Evolutionary conservation across 2,113 vertebrate species (phyloP), one percentile per base, ranked within the genome.

Genomic region (Heloderma charlesbogerti): DNA sequence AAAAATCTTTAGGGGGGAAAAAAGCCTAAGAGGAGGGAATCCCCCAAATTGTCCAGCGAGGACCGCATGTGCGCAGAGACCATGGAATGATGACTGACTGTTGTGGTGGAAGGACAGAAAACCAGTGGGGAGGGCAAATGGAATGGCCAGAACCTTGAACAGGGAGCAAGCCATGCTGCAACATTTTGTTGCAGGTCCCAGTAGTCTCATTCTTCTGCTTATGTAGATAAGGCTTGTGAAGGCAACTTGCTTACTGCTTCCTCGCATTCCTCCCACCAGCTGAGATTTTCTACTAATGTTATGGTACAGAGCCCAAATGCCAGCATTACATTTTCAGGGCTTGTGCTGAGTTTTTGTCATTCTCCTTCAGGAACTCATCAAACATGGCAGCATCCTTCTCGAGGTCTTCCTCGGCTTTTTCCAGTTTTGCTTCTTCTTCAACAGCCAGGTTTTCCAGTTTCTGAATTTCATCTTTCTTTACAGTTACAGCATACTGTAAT

Each of bases 301-400:
- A 87, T 5, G 86, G 34, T 37, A 60, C 7, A 8, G 0, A 0
- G 0, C 51, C 84, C 51, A 54, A 66, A n/a, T 25, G 6, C 27
- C 16, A 57, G 91, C 82, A 89, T 97, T 97, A 99, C 99, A 93
- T 95, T 93, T 95, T 97, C 91, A 98, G 93, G 74, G 98, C 98
- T 95, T 98, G 98, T 84, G 98, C 89, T 0, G 97, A 97, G 72
- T 96, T 98, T 93, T 96, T 97, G 69, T 98, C 97, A 1, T 98
- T 98, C 87, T 99, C 98, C 82, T 97, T 97, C 88, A 99, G 97
- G 93, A 98, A 98, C 89, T 97, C 97, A 0, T 98, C 98, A 48
- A 99, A 99, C 84, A 93, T 79, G 13, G 95, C 48, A 3, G 97
- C 95, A 0, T 99, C 98, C 60, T 96, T 97, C 92, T 98, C 97